These are phyloP conservation scores for Numenius arquata DNA, from an alignment of 2,113 vertebrate genomes.

Conservation along the genomic window DNA sequence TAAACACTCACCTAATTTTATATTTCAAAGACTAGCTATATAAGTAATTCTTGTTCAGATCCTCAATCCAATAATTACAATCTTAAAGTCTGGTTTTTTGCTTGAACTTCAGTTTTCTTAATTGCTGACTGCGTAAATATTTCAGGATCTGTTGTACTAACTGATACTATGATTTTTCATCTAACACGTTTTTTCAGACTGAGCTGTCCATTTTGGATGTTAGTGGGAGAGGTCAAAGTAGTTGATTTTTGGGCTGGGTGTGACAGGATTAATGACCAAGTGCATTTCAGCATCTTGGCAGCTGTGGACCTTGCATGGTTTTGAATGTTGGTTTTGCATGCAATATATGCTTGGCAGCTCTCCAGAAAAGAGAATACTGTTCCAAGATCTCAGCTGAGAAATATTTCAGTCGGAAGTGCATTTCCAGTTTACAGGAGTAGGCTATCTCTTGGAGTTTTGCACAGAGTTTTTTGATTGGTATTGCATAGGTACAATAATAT, in stretches of 20 bases:
- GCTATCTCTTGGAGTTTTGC: background rate
- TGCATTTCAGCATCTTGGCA: constrained; percentile 59
- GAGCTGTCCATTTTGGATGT: background rate
- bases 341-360: constrained; percentile 50
- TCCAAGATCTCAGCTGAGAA: constrained; percentile 57
- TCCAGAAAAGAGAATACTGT: constrained; percentile 41
- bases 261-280: constrained; percentile 57
- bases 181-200: background rate
- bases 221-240: background rate
- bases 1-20: background rate
- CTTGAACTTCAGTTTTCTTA: constrained; percentile 44
- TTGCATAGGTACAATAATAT: background rate
- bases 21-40: background rate
- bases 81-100: background rate
- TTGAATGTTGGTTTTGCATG: constrained; percentile 28
- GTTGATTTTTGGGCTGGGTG: constrained; percentile 56
- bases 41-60: constrained; percentile 14
- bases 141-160: constrained; percentile 19
- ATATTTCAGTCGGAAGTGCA: constrained; percentile 43
- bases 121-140: constrained; percentile 39
- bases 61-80: background rate
- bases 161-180: background rate
- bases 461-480: background rate
- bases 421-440: constrained; percentile 25
- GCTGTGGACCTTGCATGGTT: constrained; percentile 11